Base-by-base conservation (phyloP, 2,888 invertebrate genomes). In the Spialia ferax region DNA sequence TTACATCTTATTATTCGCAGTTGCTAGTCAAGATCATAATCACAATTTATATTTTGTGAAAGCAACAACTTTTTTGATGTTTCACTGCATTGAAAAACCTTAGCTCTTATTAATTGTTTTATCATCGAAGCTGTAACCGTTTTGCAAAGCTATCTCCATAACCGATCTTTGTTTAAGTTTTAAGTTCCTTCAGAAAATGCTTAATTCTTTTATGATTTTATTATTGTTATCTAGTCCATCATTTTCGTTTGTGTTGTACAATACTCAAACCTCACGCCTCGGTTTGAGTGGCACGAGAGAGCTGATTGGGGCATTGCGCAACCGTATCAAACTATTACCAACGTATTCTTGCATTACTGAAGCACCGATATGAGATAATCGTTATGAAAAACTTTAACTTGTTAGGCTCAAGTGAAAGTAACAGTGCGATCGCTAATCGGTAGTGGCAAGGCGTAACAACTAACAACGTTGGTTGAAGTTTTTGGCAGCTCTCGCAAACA, bases 191-290 rank as follows among this genome's bases (percentile, higher is more conserved):
- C 26, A 8, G 10, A 52, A 65, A 65, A 65, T 54, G 20, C 38
- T 55, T 29, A 45, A n/a, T 60, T 54, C 50, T 45, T 55, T 67
- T 54, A 35, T 54, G 13, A 32, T 35, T 23, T 55, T 22, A 54
- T 65, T 50, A 57, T 42, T 42, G 50, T 65, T 67, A 67, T 67
- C 66, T 48, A 61, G 55, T 61, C 55, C 61, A 67, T 67, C 66
- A 61, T 67, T 66, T 59, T 61, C 42, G 54, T 60, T 66, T 54
- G 60, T 65, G 15, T 67, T 56, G 61, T 90, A 88, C 79, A 85
- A 85, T 85, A 77, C 75, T 77, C 78, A 77, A 85, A 87, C 86
- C 86, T 85, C 86, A 86, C 83, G 83, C 81, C 79, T 72, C 56
- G 61, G 15, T 55, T 67, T 56, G 61, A 67, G 22, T 62, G 75